A percentile compares a stretch with the other conserved stretches of the same genome.
Evolutionary conservation across 2,888 invertebrate genomes (phyloP).

Genomic region (Phlogophora meticulosa): DNA sequence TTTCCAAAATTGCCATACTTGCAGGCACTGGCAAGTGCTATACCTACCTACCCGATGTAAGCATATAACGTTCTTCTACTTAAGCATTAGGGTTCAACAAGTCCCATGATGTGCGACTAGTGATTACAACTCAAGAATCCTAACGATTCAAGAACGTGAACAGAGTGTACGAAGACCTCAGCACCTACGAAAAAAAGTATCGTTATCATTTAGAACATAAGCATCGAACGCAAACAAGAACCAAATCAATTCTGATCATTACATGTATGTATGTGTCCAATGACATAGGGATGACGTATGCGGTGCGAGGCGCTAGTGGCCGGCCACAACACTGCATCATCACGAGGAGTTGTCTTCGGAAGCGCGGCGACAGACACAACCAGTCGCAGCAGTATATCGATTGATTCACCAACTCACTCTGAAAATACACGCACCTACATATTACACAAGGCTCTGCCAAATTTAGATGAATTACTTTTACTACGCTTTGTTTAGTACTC

Average conservation of each 20-base stretch:
- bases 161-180: slow-evolving; percentile 83
- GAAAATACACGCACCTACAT: slow-evolving; percentile 40
- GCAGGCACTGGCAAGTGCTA: too few relatives aligned
- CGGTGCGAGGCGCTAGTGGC: slow-evolving; percentile 76
- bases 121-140: slow-evolving; percentile 26
- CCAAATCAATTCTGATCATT: slow-evolving; percentile 23
- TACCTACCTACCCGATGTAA: too few relatives aligned
- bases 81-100: not conserved
- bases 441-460: slow-evolving; percentile 36
- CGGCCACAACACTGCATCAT: slow-evolving; percentile 78
- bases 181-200: slow-evolving; percentile 78
- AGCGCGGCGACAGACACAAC: slow-evolving; percentile 75
- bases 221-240: not conserved
- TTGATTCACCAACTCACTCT: slow-evolving; percentile 81
- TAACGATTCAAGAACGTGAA: slow-evolving; percentile 82
- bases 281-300: slow-evolving; percentile 83
- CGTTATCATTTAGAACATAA: not conserved
- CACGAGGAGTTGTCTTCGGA: slow-evolving; percentile 78
- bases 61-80: not conserved
- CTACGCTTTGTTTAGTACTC: slow-evolving; percentile 27
- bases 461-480: slow-evolving; percentile 40
- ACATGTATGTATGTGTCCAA: slow-evolving; percentile 83
- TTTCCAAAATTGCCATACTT: too few relatives aligned
- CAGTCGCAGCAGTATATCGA: slow-evolving; percentile 79
- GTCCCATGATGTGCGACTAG: not conserved